Evolutionary conservation across 2,888 invertebrate species (phyloP).

Genomic region (Lasioglossum leucozonium): DNA sequence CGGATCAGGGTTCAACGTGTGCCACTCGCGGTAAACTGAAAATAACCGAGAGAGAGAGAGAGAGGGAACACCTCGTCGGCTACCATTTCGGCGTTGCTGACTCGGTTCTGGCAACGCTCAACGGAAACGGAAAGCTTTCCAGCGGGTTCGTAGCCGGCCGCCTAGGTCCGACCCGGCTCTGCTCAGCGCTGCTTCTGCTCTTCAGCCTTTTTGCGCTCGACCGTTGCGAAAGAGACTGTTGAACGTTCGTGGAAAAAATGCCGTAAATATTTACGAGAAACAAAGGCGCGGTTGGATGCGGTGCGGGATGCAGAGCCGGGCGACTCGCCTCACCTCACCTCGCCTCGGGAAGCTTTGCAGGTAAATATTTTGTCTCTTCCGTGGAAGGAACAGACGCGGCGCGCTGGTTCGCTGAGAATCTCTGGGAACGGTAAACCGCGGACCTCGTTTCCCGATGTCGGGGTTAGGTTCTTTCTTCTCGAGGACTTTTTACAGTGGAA

Average conservation of each 20-base stretch:
- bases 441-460: not conserved
- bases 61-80: not conserved
- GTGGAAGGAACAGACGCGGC: constrained; percentile 35
- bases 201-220: not conserved
- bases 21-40: constrained; percentile 8
- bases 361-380: constrained; percentile 57
- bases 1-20: constrained; percentile 8
- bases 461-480: not conserved
- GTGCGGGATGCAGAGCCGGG: constrained; percentile 14
- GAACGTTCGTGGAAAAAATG: constrained; percentile 40
- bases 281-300: constrained; percentile 34
- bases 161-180: not conserved
- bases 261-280: constrained; percentile 53
- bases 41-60: constrained; percentile 21
- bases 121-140: constrained; percentile 10
- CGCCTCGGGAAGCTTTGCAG: constrained; percentile 20
- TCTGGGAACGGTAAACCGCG: not conserved
- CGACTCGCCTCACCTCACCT: constrained; percentile 30
- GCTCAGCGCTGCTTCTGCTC: not conserved
- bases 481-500: not conserved
- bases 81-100: not conserved
- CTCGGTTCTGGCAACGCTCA: constrained; percentile 7
- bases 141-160: not conserved
- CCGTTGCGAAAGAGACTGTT: constrained; percentile 26
- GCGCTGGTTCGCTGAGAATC: constrained; percentile 23